phyloP scores from a whole-genome alignment of 2,888 invertebrate species.

The Leuctra nigra region DNA sequence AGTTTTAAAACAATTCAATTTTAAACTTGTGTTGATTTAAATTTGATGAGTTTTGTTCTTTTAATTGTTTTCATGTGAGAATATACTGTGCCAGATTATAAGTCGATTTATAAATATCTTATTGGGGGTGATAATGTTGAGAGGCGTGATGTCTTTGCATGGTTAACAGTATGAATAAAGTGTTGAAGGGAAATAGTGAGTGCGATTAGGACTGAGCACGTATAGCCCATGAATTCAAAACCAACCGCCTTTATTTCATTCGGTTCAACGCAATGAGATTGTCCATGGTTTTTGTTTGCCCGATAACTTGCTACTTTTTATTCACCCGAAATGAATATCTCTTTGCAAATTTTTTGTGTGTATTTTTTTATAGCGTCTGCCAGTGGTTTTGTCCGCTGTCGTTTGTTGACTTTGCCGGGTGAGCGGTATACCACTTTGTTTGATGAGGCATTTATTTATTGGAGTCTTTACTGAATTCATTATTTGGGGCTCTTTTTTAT shows the following conservation, averaged over 20 bases:
- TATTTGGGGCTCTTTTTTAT: too few relatives aligned
- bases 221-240: slow-evolving; percentile 25
- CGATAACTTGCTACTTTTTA: slow-evolving; percentile 6
- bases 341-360: slow-evolving; percentile 2
- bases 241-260: slow-evolving; percentile 20
- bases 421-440: neutral
- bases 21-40: too few relatives aligned
- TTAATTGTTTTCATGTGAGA: too few relatives aligned
- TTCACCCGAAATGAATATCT: slow-evolving; percentile 10
- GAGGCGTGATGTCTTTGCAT: too few relatives aligned
- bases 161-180: too few relatives aligned
- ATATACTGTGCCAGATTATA: too few relatives aligned
- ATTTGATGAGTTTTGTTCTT: too few relatives aligned
- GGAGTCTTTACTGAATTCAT: neutral
- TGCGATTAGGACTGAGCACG: slow-evolving; percentile 23
- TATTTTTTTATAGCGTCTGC: neutral
- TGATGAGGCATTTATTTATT: slow-evolving; percentile 1
- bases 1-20: too few relatives aligned
- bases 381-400: neutral
- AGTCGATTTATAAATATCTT: too few relatives aligned
- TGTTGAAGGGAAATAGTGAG: too few relatives aligned
- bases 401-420: slow-evolving; percentile 3
- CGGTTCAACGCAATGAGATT: slow-evolving; percentile 12
- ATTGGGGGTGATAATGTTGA: too few relatives aligned
- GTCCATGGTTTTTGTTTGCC: slow-evolving; percentile 10